A percentile compares a stretch with the other conserved stretches of the same genome.
These are phyloP conservation scores for Aphis gossypii DNA, from an alignment of 1,140 invertebrate genomes.

Conservation along the genomic window DNA sequence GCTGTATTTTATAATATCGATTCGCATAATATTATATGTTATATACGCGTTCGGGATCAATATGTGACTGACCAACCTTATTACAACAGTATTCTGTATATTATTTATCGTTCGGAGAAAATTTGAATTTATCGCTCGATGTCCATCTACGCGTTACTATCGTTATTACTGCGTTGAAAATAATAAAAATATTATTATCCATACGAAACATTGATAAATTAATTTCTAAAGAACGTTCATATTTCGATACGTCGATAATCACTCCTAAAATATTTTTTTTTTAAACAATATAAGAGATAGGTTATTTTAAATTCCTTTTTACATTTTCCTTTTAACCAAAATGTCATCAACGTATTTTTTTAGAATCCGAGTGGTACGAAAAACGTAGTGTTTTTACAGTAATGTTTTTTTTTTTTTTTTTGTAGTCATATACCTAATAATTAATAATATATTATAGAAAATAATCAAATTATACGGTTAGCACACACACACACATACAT, in stretches of 20 bases:
- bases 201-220: background rate
- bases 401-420: too few species aligned
- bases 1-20: background rate
- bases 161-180: background rate
- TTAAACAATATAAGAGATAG: background rate
- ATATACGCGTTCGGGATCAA: background rate
- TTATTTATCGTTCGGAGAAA: background rate
- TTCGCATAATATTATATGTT: background rate
- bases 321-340: too few species aligned
- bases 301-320: background rate
- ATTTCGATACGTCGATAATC: background rate
- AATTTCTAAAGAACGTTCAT: background rate
- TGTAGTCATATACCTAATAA: too few species aligned
- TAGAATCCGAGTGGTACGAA: too few species aligned
- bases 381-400: too few species aligned
- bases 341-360: too few species aligned
- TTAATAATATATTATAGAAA: too few species aligned
- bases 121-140: background rate
- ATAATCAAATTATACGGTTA: too few species aligned
- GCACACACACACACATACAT: too few species aligned
- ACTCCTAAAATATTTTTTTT: background rate
- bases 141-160: background rate
- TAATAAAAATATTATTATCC: background rate
- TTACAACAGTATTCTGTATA: background rate
- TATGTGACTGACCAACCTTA: background rate